phyloP scores from a whole-genome alignment of 1,140 invertebrate species.

The Cotesia chilonis region DNA sequence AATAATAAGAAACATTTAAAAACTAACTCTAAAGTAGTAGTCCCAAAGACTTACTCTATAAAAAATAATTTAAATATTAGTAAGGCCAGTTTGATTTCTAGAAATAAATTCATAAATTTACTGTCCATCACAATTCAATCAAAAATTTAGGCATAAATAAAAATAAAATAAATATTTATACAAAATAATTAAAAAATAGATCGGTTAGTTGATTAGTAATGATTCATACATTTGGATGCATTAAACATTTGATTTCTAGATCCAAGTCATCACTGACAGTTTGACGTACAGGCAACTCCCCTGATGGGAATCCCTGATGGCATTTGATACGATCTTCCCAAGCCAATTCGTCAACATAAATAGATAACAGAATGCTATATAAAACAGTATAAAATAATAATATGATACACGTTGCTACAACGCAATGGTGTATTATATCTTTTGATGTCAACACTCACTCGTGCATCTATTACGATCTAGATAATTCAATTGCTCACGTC shows the following conservation, averaged over 20 bases:
- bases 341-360: constrained; percentile 51
- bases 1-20: no score
- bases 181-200: not conserved
- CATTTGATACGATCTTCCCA: constrained; percentile 42
- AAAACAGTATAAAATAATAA: constrained; percentile 29
- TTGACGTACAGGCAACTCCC: not conserved
- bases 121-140: no score
- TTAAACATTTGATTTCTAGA: no score
- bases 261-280: not conserved
- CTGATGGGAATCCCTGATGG: constrained; percentile 23
- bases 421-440: not conserved
- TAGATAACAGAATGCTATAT: constrained; percentile 44
- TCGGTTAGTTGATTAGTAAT: no score
- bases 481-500: constrained; percentile 24
- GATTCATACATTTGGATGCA: no score
- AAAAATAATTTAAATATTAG: no score
- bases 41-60: no score
- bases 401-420: constrained; percentile 1
- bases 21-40: no score
- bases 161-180: not conserved
- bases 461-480: not conserved
- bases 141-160: no score
- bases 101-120: no score
- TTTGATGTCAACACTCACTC: constrained; percentile 3
- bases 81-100: no score